Percentiles rank a stretch among this genome's conserved stretches.
These are phyloP conservation scores for Corythornis madagascariensis DNA, from an alignment of 2,113 vertebrate genomes.

Conservation along the genomic window DNA sequence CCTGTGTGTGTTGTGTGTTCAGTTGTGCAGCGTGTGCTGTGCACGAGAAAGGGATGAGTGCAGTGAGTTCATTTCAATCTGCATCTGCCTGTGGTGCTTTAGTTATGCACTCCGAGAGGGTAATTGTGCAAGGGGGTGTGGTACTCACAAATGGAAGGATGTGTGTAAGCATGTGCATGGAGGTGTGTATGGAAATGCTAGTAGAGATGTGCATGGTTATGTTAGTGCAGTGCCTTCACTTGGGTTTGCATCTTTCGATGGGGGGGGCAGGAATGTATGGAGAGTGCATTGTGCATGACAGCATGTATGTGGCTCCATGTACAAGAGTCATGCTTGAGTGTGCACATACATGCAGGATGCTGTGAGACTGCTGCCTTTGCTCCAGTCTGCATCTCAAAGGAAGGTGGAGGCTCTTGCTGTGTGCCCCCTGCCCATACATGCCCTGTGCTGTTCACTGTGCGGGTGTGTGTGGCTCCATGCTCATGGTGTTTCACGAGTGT, in stretches of 20 bases:
- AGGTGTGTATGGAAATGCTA: background rate
- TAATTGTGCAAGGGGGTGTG: background rate
- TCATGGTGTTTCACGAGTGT: background rate
- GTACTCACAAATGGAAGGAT: background rate
- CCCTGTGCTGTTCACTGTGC: too few species aligned
- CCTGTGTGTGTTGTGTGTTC: rapidly evolving
- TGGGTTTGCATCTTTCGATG: background rate
- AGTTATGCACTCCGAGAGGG: rapidly evolving
- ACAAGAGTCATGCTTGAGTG: rapidly evolving
- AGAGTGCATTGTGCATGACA: background rate
- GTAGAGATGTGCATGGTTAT: background rate
- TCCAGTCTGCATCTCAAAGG: background rate
- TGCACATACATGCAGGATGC: too few species aligned
- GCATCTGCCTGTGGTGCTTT: background rate
- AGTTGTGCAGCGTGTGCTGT: rapidly evolving
- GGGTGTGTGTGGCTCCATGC: too few species aligned
- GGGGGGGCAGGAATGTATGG: background rate
- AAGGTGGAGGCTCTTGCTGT: too few species aligned
- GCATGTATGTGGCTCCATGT: rapidly evolving
- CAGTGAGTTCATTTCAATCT: rapidly evolving
- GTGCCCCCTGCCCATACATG: background rate
- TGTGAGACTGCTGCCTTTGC: background rate
- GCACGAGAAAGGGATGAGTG: rapidly evolving
- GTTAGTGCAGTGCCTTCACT: rapidly evolving
- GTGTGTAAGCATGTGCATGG: rapidly evolving